These are phyloP conservation scores for Enoplosus armatus DNA, from an alignment of 2,797 vertebrate genomes.

Conservation along the genomic window DNA sequence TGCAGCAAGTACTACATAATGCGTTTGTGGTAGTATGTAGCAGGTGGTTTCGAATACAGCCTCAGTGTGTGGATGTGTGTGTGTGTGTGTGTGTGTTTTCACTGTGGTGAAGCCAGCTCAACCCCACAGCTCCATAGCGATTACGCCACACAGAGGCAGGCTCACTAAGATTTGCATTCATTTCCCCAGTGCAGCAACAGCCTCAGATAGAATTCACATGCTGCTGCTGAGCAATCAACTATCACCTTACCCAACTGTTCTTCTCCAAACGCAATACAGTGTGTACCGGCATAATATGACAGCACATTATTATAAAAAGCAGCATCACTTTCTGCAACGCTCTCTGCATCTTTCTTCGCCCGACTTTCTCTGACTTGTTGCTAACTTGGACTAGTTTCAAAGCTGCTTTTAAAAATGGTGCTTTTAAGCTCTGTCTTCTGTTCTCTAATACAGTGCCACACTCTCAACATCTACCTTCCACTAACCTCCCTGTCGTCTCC, in stretches of 20 bases:
- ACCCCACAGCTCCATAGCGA: constrained; percentile 43
- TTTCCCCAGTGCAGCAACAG: constrained; percentile 64
- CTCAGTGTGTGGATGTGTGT: constrained; percentile 5
- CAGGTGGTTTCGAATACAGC: no score
- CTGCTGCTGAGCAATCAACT: constrained; percentile 61
- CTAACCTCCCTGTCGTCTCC: constrained; percentile 15
- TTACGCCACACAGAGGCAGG: constrained; percentile 45
- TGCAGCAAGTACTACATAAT: no score
- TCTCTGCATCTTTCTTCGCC: background rate
- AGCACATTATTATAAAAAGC: constrained; percentile 7
- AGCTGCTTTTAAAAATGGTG: constrained; percentile 20
- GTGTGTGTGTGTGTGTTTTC: constrained; percentile 38
- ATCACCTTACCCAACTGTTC: constrained; percentile 35
- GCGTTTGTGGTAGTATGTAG: no score
- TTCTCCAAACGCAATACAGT: constrained; percentile 23
- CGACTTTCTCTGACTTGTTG: constrained; percentile 40
- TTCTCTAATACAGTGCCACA: background rate
- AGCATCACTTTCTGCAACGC: background rate
- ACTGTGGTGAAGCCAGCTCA: constrained; percentile 43
- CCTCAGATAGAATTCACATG: constrained; percentile 61
- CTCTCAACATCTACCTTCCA: constrained; percentile 16
- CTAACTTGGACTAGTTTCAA: constrained; percentile 26
- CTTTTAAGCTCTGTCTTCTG: background rate
- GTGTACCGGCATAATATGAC: constrained; percentile 5
- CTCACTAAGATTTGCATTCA: constrained; percentile 69